These are phyloP conservation scores for Hipposideros larvatus DNA, from an alignment of 2,797 vertebrate genomes.

Conservation along the genomic window DNA sequence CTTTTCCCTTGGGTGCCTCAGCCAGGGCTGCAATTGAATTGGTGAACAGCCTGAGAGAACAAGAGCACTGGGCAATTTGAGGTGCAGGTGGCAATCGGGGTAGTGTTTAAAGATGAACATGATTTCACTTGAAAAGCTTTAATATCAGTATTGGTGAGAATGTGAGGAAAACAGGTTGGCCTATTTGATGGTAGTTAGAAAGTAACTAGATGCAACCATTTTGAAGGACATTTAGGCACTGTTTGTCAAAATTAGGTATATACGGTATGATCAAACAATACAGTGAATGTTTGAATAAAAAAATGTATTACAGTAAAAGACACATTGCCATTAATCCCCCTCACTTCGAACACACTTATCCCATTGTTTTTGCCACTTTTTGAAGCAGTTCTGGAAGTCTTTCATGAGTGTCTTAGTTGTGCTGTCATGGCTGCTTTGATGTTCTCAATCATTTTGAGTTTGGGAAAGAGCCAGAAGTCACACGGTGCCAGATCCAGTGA, in stretches of 20 bases:
- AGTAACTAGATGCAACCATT: not conserved
- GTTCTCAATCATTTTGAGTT: too few relatives aligned
- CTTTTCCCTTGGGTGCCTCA: not conserved
- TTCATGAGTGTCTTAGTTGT: too few relatives aligned
- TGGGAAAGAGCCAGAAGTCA: too few relatives aligned
- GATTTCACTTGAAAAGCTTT: conserved; percentile 28
- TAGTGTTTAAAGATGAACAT: conserved; percentile 13
- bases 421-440: too few relatives aligned
- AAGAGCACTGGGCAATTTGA: not conserved
- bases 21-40: not conserved
- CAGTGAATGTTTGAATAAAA: too few relatives aligned
- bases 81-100: not conserved
- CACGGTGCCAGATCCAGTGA: too few relatives aligned
- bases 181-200: not conserved
- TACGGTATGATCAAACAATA: too few relatives aligned
- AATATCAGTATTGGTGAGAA: not conserved
- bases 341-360: too few relatives aligned
- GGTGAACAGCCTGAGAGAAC: not conserved
- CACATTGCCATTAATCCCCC: too few relatives aligned
- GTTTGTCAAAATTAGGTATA: not conserved
- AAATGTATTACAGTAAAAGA: too few relatives aligned
- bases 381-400: too few relatives aligned
- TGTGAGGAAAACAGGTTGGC: not conserved
- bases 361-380: too few relatives aligned
- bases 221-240: not conserved